phyloP scores from a whole-genome alignment of 1,140 invertebrate species.

The Trichonephila inaurata region DNA sequence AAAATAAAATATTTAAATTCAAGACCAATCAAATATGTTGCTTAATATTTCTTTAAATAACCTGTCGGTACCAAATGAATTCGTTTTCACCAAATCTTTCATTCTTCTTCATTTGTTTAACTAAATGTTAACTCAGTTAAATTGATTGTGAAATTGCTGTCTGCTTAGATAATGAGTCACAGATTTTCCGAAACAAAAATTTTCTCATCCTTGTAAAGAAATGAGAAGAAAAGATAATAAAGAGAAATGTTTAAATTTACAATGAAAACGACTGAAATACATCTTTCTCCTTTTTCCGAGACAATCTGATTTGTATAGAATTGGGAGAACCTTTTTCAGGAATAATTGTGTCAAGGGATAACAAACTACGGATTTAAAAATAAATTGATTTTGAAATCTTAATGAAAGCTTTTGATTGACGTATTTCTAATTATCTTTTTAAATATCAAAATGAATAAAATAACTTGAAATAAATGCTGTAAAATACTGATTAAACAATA shows the following conservation, averaged over 20 bases:
- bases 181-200: too few species aligned
- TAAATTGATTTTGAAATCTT: background rate
- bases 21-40: too few species aligned
- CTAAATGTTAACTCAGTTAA: too few species aligned
- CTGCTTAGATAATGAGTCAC: too few species aligned
- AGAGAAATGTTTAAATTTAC: background rate
- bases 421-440: background rate
- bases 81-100: too few species aligned
- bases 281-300: background rate
- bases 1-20: too few species aligned
- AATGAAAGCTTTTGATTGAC: background rate
- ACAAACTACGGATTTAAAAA: background rate
- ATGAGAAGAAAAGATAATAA: background rate
- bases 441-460: constrained; percentile 1
- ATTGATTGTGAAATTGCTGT: too few species aligned
- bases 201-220: too few species aligned
- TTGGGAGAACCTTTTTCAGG: background rate
- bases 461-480: background rate
- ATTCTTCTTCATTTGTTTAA: too few species aligned
- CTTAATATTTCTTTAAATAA: too few species aligned
- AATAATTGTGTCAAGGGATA: background rate
- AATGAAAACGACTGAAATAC: background rate
- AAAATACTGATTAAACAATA: background rate
- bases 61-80: too few species aligned
- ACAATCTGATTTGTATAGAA: background rate